These are phyloP conservation scores for Rhagophthalmus giganteus DNA, from an alignment of 2,888 invertebrate genomes.

Conservation along the genomic window DNA sequence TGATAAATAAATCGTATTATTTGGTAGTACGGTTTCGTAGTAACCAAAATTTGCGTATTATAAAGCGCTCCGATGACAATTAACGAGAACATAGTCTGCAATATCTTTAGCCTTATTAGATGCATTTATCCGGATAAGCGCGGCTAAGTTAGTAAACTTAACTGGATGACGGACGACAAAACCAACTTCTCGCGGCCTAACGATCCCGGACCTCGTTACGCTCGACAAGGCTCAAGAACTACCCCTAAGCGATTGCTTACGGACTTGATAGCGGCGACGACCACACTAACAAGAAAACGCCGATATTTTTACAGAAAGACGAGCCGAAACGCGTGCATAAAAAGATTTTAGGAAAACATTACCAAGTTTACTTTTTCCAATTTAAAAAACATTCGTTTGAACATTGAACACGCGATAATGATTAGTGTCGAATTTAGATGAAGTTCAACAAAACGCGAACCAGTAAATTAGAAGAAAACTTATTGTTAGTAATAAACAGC, in stretches of 20 bases:
- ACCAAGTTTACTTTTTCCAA: no score
- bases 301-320: conserved; percentile 32
- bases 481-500: no score
- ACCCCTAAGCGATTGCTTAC: conserved; percentile 37
- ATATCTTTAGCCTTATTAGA: conserved; percentile 26
- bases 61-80: conserved; percentile 20
- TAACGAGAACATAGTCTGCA: conserved; percentile 23
- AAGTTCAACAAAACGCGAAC: no score
- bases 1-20: no score
- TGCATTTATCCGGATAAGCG: conserved; percentile 23
- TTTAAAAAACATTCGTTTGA: no score
- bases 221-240: conserved; percentile 29
- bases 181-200: conserved; percentile 33
- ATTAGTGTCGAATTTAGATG: no score
- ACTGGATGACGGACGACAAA: conserved; percentile 33
- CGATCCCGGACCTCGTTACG: conserved; percentile 35
- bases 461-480: no score
- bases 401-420: no score
- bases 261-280: conserved; percentile 34
- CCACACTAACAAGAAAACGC: conserved; percentile 38
- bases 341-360: no score
- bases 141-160: conserved; percentile 27
- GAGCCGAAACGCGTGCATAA: conserved; percentile 21
- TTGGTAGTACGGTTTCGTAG: no score
- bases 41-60: conserved; percentile 15